These are phyloP conservation scores for Drosophila robusta DNA, from an alignment of 2,888 invertebrate species.

Conservation along the genomic window DNA sequence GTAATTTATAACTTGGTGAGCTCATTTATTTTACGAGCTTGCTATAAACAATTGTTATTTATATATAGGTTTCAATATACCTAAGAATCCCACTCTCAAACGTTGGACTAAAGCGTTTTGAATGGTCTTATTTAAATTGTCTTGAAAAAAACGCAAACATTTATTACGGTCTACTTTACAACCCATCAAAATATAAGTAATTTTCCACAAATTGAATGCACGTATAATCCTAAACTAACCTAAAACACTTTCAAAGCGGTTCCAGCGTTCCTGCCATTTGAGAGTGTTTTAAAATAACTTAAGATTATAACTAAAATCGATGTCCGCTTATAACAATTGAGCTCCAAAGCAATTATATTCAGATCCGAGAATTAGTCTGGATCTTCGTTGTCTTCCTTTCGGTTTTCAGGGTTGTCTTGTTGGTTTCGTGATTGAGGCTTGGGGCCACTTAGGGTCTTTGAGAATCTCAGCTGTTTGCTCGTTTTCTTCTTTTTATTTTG, in stretches of 20 bases:
- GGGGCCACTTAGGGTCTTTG: no score
- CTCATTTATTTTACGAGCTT: no score
- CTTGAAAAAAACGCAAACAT: constrained; percentile 4
- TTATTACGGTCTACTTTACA: constrained; percentile 12
- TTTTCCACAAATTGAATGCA: not conserved
- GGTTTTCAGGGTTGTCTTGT: no score
- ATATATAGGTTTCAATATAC: no score
- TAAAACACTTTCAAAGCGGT: constrained; percentile 23
- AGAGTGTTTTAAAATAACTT: constrained; percentile 26
- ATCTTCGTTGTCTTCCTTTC: no score
- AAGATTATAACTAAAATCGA: not conserved
- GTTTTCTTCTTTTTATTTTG: not conserved
- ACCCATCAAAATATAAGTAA: constrained; percentile 3
- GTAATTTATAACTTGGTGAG: no score
- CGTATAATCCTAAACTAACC: constrained; percentile 16
- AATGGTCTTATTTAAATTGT: no score
- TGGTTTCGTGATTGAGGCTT: no score
- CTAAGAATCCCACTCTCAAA: not conserved
- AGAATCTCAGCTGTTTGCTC: no score
- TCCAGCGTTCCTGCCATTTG: not conserved
- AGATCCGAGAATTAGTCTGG: not conserved
- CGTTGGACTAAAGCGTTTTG: not conserved
- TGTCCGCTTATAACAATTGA: not conserved
- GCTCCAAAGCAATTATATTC: not conserved
- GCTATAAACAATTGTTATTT: no score